phyloP scores from a whole-genome alignment of 2,888 invertebrate genomes.

The Pachycephus smyrnensis region DNA sequence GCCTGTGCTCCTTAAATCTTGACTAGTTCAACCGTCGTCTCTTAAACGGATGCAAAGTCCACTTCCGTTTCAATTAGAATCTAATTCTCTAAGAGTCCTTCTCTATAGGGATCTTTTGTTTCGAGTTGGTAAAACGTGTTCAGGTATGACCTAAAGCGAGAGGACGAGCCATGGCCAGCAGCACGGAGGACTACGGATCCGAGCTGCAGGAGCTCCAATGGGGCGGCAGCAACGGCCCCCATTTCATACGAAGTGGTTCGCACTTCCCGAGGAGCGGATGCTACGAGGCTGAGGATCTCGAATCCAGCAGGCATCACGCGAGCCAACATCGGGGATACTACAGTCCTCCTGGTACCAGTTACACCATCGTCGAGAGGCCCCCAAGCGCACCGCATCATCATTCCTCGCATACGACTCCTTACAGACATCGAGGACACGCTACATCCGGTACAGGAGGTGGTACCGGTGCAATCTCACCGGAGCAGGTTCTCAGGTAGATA shows the following conservation, averaged over 20 bases:
- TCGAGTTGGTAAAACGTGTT: too few relatives aligned
- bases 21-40: too few relatives aligned
- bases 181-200: conserved; percentile 64
- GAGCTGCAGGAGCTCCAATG: conserved; percentile 65
- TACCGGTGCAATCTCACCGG: conserved; percentile 78
- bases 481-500: conserved; percentile 77
- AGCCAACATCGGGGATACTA: conserved; percentile 78
- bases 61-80: too few relatives aligned
- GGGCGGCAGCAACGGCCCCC: conserved; percentile 55
- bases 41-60: too few relatives aligned
- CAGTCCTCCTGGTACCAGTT: conserved; percentile 89
- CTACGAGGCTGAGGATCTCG: conserved; percentile 65
- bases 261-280: conserved; percentile 68
- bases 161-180: conserved; percentile 58
- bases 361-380: conserved; percentile 87
- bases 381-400: conserved; percentile 80
- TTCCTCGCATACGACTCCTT: conserved; percentile 70
- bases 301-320: conserved; percentile 69
- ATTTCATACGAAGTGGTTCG: conserved; percentile 53
- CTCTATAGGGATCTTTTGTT: too few relatives aligned
- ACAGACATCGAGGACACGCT: conserved; percentile 53
- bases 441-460: conserved; percentile 60
- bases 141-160: too few relatives aligned
- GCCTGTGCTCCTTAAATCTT: too few relatives aligned
- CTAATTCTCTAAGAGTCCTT: too few relatives aligned